Base-by-base conservation (phyloP, 2,888 invertebrate species). In the Xestia sexstrigata region DNA sequence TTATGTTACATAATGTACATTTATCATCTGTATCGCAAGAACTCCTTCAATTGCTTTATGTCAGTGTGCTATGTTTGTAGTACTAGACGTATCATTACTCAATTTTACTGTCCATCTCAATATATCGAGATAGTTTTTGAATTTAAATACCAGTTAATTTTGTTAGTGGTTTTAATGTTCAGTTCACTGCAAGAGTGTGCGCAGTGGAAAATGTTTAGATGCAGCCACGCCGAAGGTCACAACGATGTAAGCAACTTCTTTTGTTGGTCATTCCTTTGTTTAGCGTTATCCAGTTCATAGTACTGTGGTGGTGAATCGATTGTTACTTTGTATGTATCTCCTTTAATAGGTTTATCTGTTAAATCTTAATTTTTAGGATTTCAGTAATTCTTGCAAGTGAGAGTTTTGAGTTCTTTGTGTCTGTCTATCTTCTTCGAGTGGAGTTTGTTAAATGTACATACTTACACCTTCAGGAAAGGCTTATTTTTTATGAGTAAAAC, bases 21-120 rank as follows among this genome's bases (percentile, higher is more conserved):
- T n/a, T n/a, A n/a, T n/a, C n/a, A n/a, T n/a, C n/a, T n/a, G n/a
- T n/a, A 49, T 39, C 20, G 9, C 20, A 62, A 42, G 6, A 55
- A 23, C 63, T 71, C 30, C 23, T 23, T 45, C 49, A 78, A 78
- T 80, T 78, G 55, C 42, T 42, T 42, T 52, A 78, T n/a, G 42
- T 42, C 42, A 65, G 42, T 42, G 67, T n/a, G 58, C 52, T n/a
- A 26, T n/a, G 30, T 5, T 52, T 11, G 17, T 15, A n/a, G n/a
- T n/a, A 42, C 1, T 17, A 67, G 58, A 35, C 49, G 63, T 71
- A 39, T 45, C 35, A 39, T 79, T 70, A 63, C 39, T n/a, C 80
- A 72, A 78, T 80, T 63, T 6, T 13, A 42, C 4, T 73, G 58
- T 35, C 63, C 49, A 80, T 42, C 63, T 15, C 42, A 15, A 30